A percentile compares a stretch with the other conserved stretches of the same genome.
These are phyloP conservation scores for Loriculus beryllinus DNA, from an alignment of 2,797 vertebrate genomes.

Conservation along the genomic window DNA sequence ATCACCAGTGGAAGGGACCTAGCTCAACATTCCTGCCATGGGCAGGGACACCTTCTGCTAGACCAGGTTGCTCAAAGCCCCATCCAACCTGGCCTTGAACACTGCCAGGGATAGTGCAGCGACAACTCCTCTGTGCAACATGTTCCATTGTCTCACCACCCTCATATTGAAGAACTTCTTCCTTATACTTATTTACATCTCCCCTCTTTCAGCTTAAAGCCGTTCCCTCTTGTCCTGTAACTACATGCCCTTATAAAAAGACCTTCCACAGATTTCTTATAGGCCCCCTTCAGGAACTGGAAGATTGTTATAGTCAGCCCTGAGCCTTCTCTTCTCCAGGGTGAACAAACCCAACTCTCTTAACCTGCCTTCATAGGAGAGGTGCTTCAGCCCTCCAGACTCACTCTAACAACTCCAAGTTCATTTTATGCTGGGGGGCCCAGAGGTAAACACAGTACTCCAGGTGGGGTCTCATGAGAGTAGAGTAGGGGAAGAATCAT, in stretches of 20 bases:
- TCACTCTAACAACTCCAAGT: not conserved
- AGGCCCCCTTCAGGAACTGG: not conserved
- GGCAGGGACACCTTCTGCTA: not conserved
- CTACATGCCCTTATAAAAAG: not conserved
- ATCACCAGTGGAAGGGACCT: not conserved
- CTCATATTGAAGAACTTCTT: not conserved
- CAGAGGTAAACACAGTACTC: not conserved
- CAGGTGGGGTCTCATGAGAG: not conserved
- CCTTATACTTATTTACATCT: not conserved
- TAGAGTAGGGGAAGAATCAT: not conserved
- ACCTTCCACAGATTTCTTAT: not conserved
- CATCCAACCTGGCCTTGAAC: not conserved
- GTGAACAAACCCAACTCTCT: not conserved
- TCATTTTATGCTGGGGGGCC: not conserved
- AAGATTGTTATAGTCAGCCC: not conserved
- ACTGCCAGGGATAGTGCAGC: not conserved
- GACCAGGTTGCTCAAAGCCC: not conserved
- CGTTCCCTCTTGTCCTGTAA: not conserved
- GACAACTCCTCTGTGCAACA: not conserved
- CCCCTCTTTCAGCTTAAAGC: not conserved
- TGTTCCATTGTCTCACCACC: not conserved
- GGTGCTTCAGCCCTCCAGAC: not conserved
- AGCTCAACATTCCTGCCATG: not conserved
- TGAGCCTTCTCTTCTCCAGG: not conserved
- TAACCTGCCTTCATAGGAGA: not conserved